A percentile compares a stretch with the other conserved stretches of the same genome.
Conservation (phyloP, 2,888 invertebrate genomes). For the Hypercompe scribonia region DNA sequence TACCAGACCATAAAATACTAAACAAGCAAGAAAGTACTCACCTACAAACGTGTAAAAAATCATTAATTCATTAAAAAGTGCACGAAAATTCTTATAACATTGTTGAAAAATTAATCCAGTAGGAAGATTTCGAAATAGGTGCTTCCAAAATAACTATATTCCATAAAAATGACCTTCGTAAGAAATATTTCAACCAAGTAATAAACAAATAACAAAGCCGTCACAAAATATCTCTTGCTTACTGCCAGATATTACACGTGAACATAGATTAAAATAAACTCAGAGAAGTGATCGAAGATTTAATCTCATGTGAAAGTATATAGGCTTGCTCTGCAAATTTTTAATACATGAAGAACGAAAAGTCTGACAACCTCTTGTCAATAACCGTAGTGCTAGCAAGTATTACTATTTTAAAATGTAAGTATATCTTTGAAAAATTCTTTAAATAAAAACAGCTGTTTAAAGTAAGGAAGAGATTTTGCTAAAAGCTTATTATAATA, state of each 20-base stretch:
- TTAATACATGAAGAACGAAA: too few species aligned
- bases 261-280: constrained; percentile 38
- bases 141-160: constrained; percentile 41
- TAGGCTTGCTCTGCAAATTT: too few species aligned
- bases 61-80: background rate
- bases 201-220: constrained; percentile 53
- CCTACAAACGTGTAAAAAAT: too few species aligned
- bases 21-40: too few species aligned
- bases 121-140: constrained; percentile 24
- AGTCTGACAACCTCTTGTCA: too few species aligned
- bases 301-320: background rate
- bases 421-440: too few species aligned
- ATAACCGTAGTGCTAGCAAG: too few species aligned
- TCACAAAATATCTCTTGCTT: constrained; percentile 52
- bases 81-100: background rate
- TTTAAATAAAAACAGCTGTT: too few species aligned
- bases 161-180: constrained; percentile 44
- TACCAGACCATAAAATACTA: background rate
- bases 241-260: constrained; percentile 48
- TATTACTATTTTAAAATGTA: too few species aligned
- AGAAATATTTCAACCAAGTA: constrained; percentile 48
- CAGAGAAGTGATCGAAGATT: background rate
- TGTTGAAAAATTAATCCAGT: constrained; percentile 1
- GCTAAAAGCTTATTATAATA: too few species aligned
- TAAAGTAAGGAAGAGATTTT: too few species aligned